phyloP scores from a whole-genome alignment of 2,888 invertebrate genomes.

The Hylaea fasciaria region DNA sequence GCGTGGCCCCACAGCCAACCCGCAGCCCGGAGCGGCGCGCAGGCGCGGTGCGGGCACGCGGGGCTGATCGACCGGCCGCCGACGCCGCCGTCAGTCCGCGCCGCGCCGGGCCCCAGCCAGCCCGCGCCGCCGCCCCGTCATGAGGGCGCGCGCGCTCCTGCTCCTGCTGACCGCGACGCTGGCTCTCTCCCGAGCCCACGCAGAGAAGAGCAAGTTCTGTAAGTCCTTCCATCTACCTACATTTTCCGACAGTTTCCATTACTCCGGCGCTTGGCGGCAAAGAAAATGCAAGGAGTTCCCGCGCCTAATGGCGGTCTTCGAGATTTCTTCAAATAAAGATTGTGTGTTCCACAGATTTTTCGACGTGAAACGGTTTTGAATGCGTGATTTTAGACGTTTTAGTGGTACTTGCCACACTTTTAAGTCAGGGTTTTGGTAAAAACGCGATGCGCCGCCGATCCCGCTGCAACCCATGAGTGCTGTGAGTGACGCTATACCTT shows the following conservation, averaged over 20 bases:
- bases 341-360: conserved; percentile 4
- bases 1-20: conserved; percentile 14
- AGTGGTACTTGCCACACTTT: conserved; percentile 6
- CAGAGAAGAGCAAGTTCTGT: conserved; percentile 85
- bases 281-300: conserved; percentile 31
- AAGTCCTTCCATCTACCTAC: conserved; percentile 55
- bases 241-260: conserved; percentile 7
- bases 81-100: conserved; percentile 62
- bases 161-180: conserved; percentile 63
- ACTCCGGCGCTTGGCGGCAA: conserved; percentile 33
- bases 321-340: conserved; percentile 13
- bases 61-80: conserved; percentile 20
- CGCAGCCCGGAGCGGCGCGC: conserved; percentile 11
- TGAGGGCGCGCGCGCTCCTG: conserved; percentile 75
- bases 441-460: conserved; percentile 5
- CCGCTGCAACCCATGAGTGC: conserved; percentile 4
- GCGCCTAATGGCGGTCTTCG: conserved; percentile 43
- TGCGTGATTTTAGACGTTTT: background rate
- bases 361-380: background rate
- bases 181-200: conserved; percentile 63
- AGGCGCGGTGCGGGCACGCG: conserved; percentile 43
- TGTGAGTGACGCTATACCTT: conserved; percentile 12
- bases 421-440: conserved; percentile 3
- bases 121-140: conserved; percentile 78
- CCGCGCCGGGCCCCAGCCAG: conserved; percentile 62